These are phyloP conservation scores for Fragum sueziense DNA, from an alignment of 2,888 invertebrate species.

Conservation along the genomic window DNA sequence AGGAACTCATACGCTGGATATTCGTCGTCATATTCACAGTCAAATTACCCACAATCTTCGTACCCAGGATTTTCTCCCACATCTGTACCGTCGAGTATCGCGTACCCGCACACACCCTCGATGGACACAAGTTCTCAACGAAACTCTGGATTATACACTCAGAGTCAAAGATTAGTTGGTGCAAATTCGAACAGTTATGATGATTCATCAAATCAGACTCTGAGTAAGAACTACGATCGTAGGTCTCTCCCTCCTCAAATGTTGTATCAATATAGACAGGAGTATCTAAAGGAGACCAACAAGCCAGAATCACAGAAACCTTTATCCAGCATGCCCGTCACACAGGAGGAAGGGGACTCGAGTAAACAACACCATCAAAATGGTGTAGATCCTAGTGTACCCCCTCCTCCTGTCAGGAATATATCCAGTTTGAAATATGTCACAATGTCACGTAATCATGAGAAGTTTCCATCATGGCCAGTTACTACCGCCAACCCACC, in stretches of 20 bases:
- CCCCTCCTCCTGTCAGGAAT: slow-evolving; percentile 86
- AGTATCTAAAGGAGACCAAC: slow-evolving; percentile 41
- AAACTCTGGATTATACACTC: slow-evolving; percentile 28
- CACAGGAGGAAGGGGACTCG: slow-evolving; percentile 64
- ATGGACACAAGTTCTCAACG: slow-evolving; percentile 27
- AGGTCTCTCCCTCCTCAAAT: slow-evolving; percentile 65
- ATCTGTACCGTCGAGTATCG: slow-evolving; percentile 39
- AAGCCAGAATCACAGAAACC: slow-evolving; percentile 47
- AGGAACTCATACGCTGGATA: slow-evolving; percentile 54
- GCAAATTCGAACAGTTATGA: slow-evolving; percentile 49
- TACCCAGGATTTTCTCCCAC: slow-evolving; percentile 42
- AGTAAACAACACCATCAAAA: slow-evolving; percentile 49
- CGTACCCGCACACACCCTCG: background rate
- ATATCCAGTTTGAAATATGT: slow-evolving; percentile 87
- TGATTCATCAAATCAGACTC: slow-evolving; percentile 55
- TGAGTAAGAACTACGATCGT: slow-evolving; percentile 52
- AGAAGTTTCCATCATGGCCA: slow-evolving; percentile 90
- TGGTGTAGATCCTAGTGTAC: slow-evolving; percentile 64
- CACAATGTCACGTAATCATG: slow-evolving; percentile 87
- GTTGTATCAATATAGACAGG: slow-evolving; percentile 47
- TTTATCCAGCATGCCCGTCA: slow-evolving; percentile 59
- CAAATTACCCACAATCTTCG: slow-evolving; percentile 23
- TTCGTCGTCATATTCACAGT: slow-evolving; percentile 41
- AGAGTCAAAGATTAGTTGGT: slow-evolving; percentile 49
- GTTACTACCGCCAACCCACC: slow-evolving; percentile 85